phyloP scores from a whole-genome alignment of 2,113 vertebrate genomes.

The Gopherus flavomarginatus region DNA sequence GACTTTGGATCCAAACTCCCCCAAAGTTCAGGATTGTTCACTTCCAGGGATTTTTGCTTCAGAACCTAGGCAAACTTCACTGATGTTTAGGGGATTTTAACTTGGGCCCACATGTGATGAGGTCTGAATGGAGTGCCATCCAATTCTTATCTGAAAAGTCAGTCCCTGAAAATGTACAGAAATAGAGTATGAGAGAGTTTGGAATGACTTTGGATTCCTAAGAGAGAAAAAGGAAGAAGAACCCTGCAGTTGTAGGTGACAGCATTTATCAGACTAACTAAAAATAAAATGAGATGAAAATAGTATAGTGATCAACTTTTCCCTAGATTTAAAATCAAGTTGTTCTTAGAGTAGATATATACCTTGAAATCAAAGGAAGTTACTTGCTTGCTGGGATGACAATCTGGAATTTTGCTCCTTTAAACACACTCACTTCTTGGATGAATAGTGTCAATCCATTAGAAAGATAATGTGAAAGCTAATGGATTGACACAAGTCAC shows the following conservation, averaged over 20 bases:
- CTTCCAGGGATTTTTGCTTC: not conserved
- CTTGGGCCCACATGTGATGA: not conserved
- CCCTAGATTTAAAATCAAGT: not conserved
- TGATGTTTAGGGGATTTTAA: not conserved
- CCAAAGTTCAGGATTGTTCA: not conserved
- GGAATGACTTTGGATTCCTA: not conserved
- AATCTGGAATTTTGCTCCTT: not conserved
- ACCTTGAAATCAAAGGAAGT: not conserved
- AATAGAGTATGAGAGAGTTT: not conserved
- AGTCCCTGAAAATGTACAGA: not conserved
- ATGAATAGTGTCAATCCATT: not conserved
- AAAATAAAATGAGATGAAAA: not conserved
- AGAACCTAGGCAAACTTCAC: rapidly evolving
- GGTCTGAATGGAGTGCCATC: rapidly evolving
- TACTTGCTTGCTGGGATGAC: not conserved
- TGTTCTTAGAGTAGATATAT: rapidly evolving
- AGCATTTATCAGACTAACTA: not conserved
- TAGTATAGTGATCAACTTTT: not conserved
- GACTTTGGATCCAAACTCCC: not conserved
- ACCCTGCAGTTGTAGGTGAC: not conserved
- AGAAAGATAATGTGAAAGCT: not conserved
- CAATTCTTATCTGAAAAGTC: not conserved
- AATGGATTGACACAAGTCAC: not conserved
- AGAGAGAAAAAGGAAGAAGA: not conserved
- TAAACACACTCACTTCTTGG: not conserved